Percentiles rank a stretch among this genome's conserved stretches.
These are phyloP conservation scores for Asarcornis scutulata DNA, from an alignment of 2,113 vertebrate genomes.

Conservation along the genomic window DNA sequence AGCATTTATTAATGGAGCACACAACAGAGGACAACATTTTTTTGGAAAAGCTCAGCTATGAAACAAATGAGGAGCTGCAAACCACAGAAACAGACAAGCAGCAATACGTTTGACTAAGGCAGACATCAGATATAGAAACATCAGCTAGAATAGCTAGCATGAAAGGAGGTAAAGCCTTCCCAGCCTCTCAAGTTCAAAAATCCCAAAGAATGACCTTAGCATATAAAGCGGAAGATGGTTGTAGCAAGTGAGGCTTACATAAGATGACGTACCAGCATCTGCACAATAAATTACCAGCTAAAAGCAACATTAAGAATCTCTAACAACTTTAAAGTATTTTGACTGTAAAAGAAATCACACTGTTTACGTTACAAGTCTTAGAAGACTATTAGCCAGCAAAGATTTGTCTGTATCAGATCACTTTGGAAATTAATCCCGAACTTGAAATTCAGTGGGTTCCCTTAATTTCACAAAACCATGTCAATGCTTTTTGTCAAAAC, in stretches of 20 bases:
- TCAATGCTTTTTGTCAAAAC: background rate
- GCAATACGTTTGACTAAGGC: background rate
- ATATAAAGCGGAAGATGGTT: background rate
- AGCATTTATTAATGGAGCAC: background rate
- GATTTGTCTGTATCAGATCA: background rate
- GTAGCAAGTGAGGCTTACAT: fast-evolving
- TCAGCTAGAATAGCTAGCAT: background rate
- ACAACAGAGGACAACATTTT: background rate
- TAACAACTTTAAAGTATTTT: background rate
- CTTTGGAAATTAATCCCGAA: background rate
- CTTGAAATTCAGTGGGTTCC: background rate
- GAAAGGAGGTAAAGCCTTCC: background rate
- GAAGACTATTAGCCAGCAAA: background rate
- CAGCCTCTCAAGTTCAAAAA: background rate
- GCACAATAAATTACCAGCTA: background rate
- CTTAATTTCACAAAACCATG: background rate
- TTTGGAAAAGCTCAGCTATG: background rate
- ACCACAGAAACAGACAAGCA: background rate
- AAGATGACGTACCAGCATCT: fast-evolving
- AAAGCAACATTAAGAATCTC: background rate
- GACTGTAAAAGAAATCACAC: background rate
- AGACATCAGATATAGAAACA: background rate
- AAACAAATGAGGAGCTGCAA: fast-evolving
- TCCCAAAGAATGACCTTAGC: background rate
- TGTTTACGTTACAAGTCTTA: background rate